Base-by-base conservation (phyloP, 2,797 vertebrate genomes). In the Ptychobarbus kaznakovi region DNA sequence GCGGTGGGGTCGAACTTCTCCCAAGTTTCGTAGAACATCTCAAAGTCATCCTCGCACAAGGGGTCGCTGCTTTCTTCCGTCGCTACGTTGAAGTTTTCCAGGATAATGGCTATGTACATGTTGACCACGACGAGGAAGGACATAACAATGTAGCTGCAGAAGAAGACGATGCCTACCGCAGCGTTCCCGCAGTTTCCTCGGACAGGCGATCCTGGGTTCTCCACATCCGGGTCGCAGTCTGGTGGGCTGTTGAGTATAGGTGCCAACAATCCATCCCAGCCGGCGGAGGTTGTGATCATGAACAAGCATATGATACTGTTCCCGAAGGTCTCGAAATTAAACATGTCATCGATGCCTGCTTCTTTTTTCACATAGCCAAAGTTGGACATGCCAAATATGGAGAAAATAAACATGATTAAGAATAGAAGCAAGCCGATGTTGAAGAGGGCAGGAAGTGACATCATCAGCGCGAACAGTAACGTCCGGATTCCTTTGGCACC, bases 1-100 rank as follows among this genome's bases (percentile, higher is more conserved):
- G 97, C 98, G 0, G 96, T 94, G 0, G 97, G 97, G 88, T 99
- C 98, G 0, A 99, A 99, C 91, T 97, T 99, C 94, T 99, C 97
- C 98, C 98, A 99, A 0, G 95, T 98, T 91, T 99, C 97, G 0
- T 98, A 99, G 88, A 99, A 99, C 98, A 99, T 98, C 85, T 99
- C 98, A 0, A 99, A 98, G 92, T 99, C 98, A 0, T 98, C 97
- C 87, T 99, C 97, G 0, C 97, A 95, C 1, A 99, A 93, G 0
- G 97, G 97, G 58, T 99, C 97, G 0, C 93, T 85, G 89, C 97
- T 99, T 89, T 99, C 97, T 91, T 99, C 97, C 0, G 97, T 98
- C 63, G 97, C 97, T 86, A 99, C 97, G 0, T 96, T 98, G 91
- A 99, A 99, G 92, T 99, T 99, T 93, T 99, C 98, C 86, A 99